Base-by-base conservation (phyloP, 2,888 invertebrate species). In the Linyphia triangularis region DNA sequence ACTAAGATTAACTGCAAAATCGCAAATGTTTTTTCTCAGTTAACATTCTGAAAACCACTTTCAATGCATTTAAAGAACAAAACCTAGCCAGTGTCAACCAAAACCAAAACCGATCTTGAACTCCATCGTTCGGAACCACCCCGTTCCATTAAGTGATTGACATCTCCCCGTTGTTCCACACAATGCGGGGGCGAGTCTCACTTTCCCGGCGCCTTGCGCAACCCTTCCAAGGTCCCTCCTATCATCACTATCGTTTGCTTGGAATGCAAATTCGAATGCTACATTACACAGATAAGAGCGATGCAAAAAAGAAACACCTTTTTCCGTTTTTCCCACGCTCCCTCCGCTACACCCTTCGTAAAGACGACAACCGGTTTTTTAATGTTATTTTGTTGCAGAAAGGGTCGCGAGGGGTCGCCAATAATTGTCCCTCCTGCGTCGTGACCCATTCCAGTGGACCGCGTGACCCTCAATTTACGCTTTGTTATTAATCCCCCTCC, bases 391-490 rank as follows among this genome's bases (percentile, higher is more conserved):
- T 51, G 13, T 51, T 51, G 13, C 67, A 73, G n/a, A 51, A n/a
- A n/a, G 88, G 83, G 77, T 70, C 82, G 82, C 51, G 77, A 77
- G n/a, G 78, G 88, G 88, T 88, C 82, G 77, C 69, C 63, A 82
- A 88, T 88, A 88, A 88, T 88, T 88, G 88, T 88, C 88, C 75
- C 75, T 77, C 81, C 63, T 19, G 33, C 26, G 73, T 88, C 88
- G 88, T 88, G 88, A 88, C 88, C 88, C 82, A 77, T 81, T 88
- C 81, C 40, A n/a, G 43, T 33, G 72, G 67, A 79, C 40, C 85
- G 70, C 78, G 85, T 85, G 85, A 85, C 85, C 78, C 78, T 63
- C 70, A 78, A 85, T 85, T 85, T 85, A 59, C 85, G 78, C 78
- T 69, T 77, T 37, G 70, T 40, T 63, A 37, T 72, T 82, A 19